Evolutionary conservation across 2,888 invertebrate species (phyloP).

Genomic region (Adelognathus sp.): DNA sequence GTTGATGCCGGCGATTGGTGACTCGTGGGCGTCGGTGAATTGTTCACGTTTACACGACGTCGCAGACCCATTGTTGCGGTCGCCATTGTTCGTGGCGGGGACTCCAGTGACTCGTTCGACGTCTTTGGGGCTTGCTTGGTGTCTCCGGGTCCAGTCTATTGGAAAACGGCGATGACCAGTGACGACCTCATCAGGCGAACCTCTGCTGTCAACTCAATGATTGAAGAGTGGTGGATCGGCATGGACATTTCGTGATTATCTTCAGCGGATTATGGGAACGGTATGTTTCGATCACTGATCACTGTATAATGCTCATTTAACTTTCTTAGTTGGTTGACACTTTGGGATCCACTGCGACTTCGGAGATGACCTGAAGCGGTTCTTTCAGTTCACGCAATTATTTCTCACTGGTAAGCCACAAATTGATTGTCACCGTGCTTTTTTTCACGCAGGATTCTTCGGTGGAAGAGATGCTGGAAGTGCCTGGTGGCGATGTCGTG

Average conservation of each 20-base stretch:
- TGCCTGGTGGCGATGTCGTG: background rate
- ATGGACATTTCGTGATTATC: constrained; percentile 2
- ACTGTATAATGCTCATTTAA: background rate
- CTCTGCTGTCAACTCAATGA: constrained; percentile 28
- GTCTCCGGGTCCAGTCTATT: background rate
- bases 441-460: constrained; percentile 4
- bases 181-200: constrained; percentile 27
- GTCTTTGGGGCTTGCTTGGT: constrained; percentile 15
- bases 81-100: constrained; percentile 70
- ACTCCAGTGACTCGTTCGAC: constrained; percentile 6
- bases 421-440: background rate
- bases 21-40: constrained; percentile 70
- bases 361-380: background rate
- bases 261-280: background rate
- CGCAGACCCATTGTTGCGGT: constrained; percentile 80
- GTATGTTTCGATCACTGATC: constrained; percentile 13
- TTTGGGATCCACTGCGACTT: background rate
- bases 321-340: background rate
- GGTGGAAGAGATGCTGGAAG: background rate
- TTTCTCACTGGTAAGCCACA: constrained; percentile 8
- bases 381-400: constrained; percentile 25
- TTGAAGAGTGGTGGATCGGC: background rate
- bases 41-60: constrained; percentile 78
- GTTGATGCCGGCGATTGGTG: constrained; percentile 71
- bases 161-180: constrained; percentile 14